Evolutionary conservation across 2,888 invertebrate species (phyloP), one percentile per base, ranked within the genome.

Genomic region (Bombylius major): DNA sequence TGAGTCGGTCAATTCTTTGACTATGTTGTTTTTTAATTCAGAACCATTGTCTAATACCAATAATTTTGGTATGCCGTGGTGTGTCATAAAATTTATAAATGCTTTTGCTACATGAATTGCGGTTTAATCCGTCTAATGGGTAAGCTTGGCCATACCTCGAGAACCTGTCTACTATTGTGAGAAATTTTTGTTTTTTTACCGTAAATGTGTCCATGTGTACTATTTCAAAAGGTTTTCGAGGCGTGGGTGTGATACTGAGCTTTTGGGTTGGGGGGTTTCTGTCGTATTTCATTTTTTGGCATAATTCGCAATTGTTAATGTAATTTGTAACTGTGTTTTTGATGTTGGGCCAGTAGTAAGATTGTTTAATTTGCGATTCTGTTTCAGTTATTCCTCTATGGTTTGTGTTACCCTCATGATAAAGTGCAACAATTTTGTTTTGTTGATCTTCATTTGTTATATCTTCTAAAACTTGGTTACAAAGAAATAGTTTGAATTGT

Each of bases 221-320:
- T 61, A 83, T 82, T 50, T 50, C n/a, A n/a, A 50, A 50, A 13
- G 50, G 50, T 34, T 50, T 50, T 7, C 50, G 23, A 23, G n/a
- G 50, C 13, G 50, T 50, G 6, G 50, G 50, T n/a, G 34, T 50
- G n/a, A 32, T 33, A n/a, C 13, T 50, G 32, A 50, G 34, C 9
- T 36, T 36, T 36, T 36, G 2, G 6, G 6, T 36, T 36, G 36
- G 36, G 31, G n/a, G 47, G 47, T 14, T 23, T 11, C 47, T 23
- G 47, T 47, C 13, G 47, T 47, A 47, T 47, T 47, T 47, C 47
- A 47, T 47, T 47, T 32, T 47, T 32, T 47, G 47, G 6, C 47
- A 47, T 12, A 47, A 9, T 23, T 23, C 47, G 12, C 47, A 47
- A 8, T 47, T 47, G 14, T 47, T 47, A 9, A 47, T 47, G 14